A percentile compares a stretch with the other conserved stretches of the same genome.
phyloP scores from a whole-genome alignment of 2,888 invertebrate genomes.

The Parnassius orleans region DNA sequence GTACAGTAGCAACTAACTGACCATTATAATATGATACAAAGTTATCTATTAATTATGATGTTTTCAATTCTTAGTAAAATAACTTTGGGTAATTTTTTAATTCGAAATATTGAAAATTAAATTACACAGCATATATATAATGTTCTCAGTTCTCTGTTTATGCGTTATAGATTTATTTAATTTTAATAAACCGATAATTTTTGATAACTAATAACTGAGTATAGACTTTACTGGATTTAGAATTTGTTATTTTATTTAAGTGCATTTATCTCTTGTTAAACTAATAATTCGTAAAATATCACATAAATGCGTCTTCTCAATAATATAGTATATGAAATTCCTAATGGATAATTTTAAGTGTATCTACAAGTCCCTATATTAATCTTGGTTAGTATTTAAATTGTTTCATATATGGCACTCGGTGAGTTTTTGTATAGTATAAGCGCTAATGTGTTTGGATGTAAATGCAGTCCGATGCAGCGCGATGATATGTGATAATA shows the following conservation, averaged over 20 bases:
- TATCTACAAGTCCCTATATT: not conserved
- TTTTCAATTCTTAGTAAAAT: no score
- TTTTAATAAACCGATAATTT: no score
- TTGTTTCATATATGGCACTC: not conserved
- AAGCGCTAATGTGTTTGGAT: not conserved
- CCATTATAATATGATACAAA: no score
- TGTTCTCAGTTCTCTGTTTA: no score
- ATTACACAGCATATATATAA: no score
- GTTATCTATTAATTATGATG: no score
- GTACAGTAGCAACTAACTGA: no score
- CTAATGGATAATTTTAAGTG: not conserved
- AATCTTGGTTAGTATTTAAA: not conserved
- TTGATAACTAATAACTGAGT: no score
- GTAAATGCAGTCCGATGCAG: slow-evolving; percentile 3
- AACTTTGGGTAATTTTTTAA: no score
- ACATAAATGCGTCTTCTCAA: not conserved
- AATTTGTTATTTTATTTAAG: slow-evolving; percentile 66
- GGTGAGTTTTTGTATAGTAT: not conserved
- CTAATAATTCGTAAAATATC: not conserved
- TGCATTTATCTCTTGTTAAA: slow-evolving; percentile 61
- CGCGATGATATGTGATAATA: slow-evolving; percentile 70
- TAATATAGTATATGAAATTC: no score
- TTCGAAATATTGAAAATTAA: no score
- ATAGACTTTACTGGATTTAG: slow-evolving; percentile 13
- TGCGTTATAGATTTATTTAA: no score